Evolutionary conservation across 2,888 invertebrate genomes (phyloP), one percentile per base, ranked within the genome.

Genomic region (Tetragnatha montana): DNA sequence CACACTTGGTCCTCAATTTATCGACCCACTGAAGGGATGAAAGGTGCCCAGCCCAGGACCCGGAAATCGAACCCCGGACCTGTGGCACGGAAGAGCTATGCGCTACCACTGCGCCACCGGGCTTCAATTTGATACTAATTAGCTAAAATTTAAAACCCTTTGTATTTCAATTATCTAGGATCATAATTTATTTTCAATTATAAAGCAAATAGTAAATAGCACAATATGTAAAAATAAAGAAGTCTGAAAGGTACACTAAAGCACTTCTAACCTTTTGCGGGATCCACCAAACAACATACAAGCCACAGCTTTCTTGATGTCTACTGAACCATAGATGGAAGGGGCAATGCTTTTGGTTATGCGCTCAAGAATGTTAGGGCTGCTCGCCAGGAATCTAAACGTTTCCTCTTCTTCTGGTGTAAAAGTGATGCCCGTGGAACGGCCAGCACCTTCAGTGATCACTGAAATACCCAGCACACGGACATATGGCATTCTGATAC

Each of bases 221-320:
- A 35, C 35, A 35, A 35, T 35, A 35, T 35, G 4, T 4, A 35
- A 35, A 47, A 22, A 17, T 6, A 49, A 47, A 76, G n/a, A 76
- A 76, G 49, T 76, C 49, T 47, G 71, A 14, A 0, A 76, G 47
- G 3, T n/a, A 69, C 12, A 81, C 19, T 6, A 83, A 60, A 82
- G 75, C 8, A 86, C 51, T 60, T 35, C 89, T 80, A 87, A 94
- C 94, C 94, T 93, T 92, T 95, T 95, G 69, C 95, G 93, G 0
- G 95, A 94, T 94, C 97, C 99, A 92, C 99, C 99, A 94, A 99
- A 99, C 70, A 99, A 94, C 91, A 99, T 94, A 92, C 98, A 97
- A 14, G 98, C 97, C 87, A 99, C 98, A 3, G 99, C 98, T 94
- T 98, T 99, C 94, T 99, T 99, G 92, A 99, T 98, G 93, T 99